Evolutionary conservation across 2,797 vertebrate species (phyloP), one percentile per base, ranked within the genome.

Genomic region (Percopsis omiscomaycus): DNA sequence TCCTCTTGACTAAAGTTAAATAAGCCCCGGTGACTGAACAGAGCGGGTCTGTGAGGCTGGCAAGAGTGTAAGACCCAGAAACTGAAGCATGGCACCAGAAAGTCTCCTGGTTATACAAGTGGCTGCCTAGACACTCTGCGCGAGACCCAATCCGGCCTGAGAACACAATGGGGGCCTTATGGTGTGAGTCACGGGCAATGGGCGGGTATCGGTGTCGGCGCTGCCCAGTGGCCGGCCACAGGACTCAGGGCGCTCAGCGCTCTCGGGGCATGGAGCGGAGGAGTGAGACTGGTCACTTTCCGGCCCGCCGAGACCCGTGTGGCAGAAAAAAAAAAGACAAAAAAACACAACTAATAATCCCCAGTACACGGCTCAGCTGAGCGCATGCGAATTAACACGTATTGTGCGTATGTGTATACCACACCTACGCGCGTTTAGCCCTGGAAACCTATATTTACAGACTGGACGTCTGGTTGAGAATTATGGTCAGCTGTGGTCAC

Each of bases 101-200:
- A 78, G 90, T 86, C 90, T 88, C 89, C 83, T 83, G 79, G 84
- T 90, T 87, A 90, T 84, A 89, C 88, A 89, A 89, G 84, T 88
- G 88, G 88, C 80, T 89, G 85, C 83, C 88, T 83, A 91, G 85
- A 89, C 88, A 83, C 63, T 74, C 77, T 80, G 88, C 89, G 85
- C 79, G 89, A 89, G 90, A 88, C 88, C 87, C 84, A 90, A 89
- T 90, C 88, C 88, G 81, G 88, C 84, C 80, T 74, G 81, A 14
- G 73, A 87, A 86, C 86, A 93, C 90, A 92, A 92, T 90, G 86
- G 82, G 77, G 75, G 79, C 89, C 87, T 92, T 92, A 90, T 91
- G 83, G 87, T 87, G 82, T 84, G 84, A 88, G 81, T 87, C 86
- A 86, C 81, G 82, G 76, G 83, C 32, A 10, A 3, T 32, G 86